Conservation (phyloP, 2,113 vertebrate species). For the Mesocricetus auratus region DNA sequence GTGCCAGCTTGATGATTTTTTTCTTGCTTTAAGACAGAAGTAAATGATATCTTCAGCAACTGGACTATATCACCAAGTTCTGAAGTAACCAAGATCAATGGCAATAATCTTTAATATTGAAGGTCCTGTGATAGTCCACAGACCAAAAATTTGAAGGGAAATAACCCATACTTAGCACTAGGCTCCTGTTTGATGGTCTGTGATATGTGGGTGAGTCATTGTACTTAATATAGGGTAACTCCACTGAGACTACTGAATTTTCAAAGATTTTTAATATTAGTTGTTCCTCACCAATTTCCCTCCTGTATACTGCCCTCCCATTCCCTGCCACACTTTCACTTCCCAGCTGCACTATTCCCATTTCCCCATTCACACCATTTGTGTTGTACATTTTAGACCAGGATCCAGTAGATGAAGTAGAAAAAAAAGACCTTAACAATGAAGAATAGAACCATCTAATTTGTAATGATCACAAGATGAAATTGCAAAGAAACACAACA, state of each 20-base stretch:
- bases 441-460: background rate
- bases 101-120: background rate
- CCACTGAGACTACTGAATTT: background rate
- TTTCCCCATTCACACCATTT: background rate
- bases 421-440: background rate
- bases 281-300: background rate
- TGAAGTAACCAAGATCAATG: background rate
- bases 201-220: background rate
- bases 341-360: too few relatives aligned
- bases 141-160: background rate
- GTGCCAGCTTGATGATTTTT: background rate
- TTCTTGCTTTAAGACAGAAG: background rate
- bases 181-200: too few relatives aligned
- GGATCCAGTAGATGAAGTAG: background rate
- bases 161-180: background rate
- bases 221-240: background rate
- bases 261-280: background rate
- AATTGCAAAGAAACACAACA: background rate
- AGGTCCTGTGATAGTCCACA: too few relatives aligned
- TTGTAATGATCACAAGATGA: constrained; percentile 5
- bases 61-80: background rate
- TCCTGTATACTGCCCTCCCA: too few relatives aligned
- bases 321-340: background rate
- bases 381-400: background rate
- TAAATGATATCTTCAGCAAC: background rate